Base-by-base conservation (phyloP, 2,797 vertebrate species). In the Pteronotus mesoamericanus region DNA sequence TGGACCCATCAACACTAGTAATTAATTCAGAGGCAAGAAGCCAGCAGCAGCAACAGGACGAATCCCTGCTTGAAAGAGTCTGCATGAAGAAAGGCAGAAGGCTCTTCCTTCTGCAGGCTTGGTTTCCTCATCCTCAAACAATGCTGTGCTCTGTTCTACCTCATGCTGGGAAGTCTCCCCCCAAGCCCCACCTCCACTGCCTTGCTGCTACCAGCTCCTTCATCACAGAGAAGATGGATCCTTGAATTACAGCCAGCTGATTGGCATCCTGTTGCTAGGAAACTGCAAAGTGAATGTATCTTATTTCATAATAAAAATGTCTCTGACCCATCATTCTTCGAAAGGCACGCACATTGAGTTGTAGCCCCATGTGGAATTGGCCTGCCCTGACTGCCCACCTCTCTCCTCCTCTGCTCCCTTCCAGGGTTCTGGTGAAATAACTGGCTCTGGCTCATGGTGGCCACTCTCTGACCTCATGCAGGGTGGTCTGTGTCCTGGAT, bases 221-320 rank as follows among this genome's bases (percentile, higher is more conserved):
- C 79, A 44, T 68, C 74, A 88, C 69, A 91, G 88, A 91, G 88
- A 86, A n/a, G 55, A 77, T 66, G 51, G 89, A 92, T 66, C 64
- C 69, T 77, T 95, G 69, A 96, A 91, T 97, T 91, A 80, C 26
- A 55, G 48, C 44, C n/a, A 8, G 74, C 86, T 96, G 83, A 95
- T 91, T 96, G 97, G 69, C 83, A 89, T 89, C 86, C 59, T 77
- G 92, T 97, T 95, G 94, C 96, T 96, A 96, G 96, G 97, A 92
- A 93, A 96, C 94, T 72, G 18, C 39, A 55, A 90, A 92, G 92
- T 66, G 71, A 78, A 78, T 79, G 57, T 59, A 95, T 94, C 14
- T 2, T 86, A 89, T 91, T 97, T 95, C 86, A 91, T 84, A 72
- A 97, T 78, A 91, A 94, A 94, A 87, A 87, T 88, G 34, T 46